Base-by-base conservation (phyloP, 2,113 vertebrate species). In the Phainopepla nitens region DNA sequence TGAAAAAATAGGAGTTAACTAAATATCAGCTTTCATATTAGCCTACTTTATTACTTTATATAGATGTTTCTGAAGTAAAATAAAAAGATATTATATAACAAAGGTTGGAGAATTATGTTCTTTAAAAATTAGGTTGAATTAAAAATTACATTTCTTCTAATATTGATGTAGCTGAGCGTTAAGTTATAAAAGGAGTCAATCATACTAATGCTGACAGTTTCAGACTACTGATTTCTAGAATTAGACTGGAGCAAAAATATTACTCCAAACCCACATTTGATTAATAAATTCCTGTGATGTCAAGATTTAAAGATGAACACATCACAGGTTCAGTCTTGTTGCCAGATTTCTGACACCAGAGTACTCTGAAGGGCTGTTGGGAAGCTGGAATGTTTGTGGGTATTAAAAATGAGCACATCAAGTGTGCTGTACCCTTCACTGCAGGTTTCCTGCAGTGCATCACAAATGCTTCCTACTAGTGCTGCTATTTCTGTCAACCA, bases 91-190 rank as follows among this genome's bases (percentile, higher is more conserved):
- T 9, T 89, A 49, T 45, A 78, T 58, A 84, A 45, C 15, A 91
- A 94, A 87, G 50, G 44, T 91, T 95, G 90, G 9, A 39, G 62
- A 93, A 94, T 93, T n/a, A 53, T 54, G 51, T 85, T 94, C 54
- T 85, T 85, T 73, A 82, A 91, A 94, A 95, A 93, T 80, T 58
- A 70, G 64, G 58, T 88, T 89, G 89, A 97, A 96, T 94, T 89
- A 86, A 94, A 82, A 95, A 82, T 82, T 69, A 69, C 25, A 75
- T 94, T 96, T 90, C 35, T 86, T 93, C 94, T 95, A 94, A 92
- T 96, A 93, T 81, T 96, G 91, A 96, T 83, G 49, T 76, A 94
- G 61, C 82, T 92, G 80, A 87, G 82, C 95, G 89, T 94, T 94
- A 92, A 91, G 53, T 47, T 92, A 50, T 83, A 89, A 93, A 97